These are phyloP conservation scores for Pollicipes pollicipes DNA, from an alignment of 1,140 invertebrate genomes.

Conservation along the genomic window DNA sequence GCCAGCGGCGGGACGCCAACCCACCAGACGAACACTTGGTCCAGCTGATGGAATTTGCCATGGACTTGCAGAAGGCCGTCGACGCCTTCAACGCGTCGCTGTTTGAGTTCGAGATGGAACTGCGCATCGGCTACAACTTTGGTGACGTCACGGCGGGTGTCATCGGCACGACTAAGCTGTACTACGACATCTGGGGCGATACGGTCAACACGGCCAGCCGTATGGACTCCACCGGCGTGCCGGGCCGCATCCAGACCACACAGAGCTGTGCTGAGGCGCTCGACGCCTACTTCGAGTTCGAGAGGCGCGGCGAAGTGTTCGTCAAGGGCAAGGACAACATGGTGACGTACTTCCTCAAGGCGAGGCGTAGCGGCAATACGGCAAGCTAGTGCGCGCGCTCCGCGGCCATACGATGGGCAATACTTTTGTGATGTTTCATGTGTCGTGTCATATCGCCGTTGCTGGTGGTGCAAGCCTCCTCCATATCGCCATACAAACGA, in stretches of 20 bases:
- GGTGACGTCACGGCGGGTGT: slow-evolving; percentile 90
- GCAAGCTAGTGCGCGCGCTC: neutral
- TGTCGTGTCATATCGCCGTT: neutral
- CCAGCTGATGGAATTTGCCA: slow-evolving; percentile 69
- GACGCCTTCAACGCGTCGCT: slow-evolving; percentile 73
- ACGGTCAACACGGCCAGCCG: slow-evolving; percentile 91
- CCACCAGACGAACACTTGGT: slow-evolving; percentile 58
- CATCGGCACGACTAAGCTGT: slow-evolving; percentile 88
- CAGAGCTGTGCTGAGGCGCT: slow-evolving; percentile 49
- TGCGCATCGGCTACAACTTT: slow-evolving; percentile 42
- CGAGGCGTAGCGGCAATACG: neutral
- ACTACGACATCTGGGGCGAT: slow-evolving; percentile 98
- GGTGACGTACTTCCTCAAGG: slow-evolving; percentile 26
- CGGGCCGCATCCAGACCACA: slow-evolving; percentile 68
- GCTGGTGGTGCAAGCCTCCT: neutral
- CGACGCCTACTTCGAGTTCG: slow-evolving; percentile 7
- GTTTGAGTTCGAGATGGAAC: slow-evolving; percentile 68
- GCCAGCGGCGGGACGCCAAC: slow-evolving; percentile 34
- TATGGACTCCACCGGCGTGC: slow-evolving; percentile 83
- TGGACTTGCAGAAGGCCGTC: slow-evolving; percentile 68
- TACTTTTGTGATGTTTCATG: neutral
- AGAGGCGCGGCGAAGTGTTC: slow-evolving; percentile 24
- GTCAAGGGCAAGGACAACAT: slow-evolving; percentile 32
- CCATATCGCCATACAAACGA: neutral
- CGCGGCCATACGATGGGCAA: neutral